Percentiles rank a stretch among this genome's conserved stretches.
Conservation (phyloP, 2,888 invertebrate genomes). For the Galeruca laticollis region DNA sequence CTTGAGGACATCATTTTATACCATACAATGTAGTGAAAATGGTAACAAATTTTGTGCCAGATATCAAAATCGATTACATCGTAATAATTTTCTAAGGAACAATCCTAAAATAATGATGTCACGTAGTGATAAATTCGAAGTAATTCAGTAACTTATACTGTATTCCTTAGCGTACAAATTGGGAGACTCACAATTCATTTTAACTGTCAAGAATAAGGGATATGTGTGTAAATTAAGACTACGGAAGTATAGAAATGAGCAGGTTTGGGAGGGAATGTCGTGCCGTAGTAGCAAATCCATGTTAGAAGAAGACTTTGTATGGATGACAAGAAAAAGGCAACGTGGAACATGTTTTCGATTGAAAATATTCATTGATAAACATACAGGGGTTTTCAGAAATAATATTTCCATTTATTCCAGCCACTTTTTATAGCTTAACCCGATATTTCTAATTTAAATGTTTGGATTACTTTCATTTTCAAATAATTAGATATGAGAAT, state of each 20-base stretch:
- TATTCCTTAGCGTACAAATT: slow-evolving; percentile 23
- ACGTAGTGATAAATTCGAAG: slow-evolving; percentile 15
- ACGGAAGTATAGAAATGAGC: slow-evolving; percentile 23
- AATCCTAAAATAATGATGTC: slow-evolving; percentile 27
- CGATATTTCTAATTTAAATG: too few relatives aligned
- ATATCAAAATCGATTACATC: neutral
- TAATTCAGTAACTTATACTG: slow-evolving; percentile 28
- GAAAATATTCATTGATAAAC: too few relatives aligned
- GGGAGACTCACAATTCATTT: slow-evolving; percentile 30
- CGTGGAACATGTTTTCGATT: too few relatives aligned
- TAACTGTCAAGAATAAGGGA: slow-evolving; percentile 26
- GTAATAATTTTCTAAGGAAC: slow-evolving; percentile 3
- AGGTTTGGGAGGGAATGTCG: slow-evolving; percentile 10
- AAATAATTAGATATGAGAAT: too few relatives aligned
- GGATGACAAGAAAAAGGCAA: neutral
- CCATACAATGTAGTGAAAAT: too few relatives aligned
- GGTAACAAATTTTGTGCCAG: neutral
- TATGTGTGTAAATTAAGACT: slow-evolving; percentile 26
- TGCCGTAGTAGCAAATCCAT: neutral
- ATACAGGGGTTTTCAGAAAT: too few relatives aligned
- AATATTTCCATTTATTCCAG: too few relatives aligned
- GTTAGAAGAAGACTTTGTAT: neutral
- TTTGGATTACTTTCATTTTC: too few relatives aligned
- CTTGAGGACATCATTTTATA: neutral
- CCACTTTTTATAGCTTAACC: too few relatives aligned